Conservation (phyloP, 2,113 vertebrate species). For the Ascaphus truei region DNA sequence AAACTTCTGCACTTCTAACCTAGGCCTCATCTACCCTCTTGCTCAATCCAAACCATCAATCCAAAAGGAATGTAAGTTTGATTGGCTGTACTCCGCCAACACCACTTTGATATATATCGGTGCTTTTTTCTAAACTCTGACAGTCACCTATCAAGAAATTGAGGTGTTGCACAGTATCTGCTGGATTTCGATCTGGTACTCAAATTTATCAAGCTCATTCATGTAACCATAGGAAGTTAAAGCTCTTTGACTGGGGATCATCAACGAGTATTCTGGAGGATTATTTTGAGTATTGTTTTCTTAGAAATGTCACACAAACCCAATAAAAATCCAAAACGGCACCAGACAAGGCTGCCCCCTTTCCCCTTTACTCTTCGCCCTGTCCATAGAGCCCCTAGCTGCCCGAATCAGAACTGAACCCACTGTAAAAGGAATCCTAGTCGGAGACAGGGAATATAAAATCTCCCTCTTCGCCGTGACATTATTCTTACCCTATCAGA, state of each 20-base stretch:
- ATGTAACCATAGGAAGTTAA: constrained; percentile 19
- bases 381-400: too few species aligned
- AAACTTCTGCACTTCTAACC: not conserved
- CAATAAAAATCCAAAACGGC: too few species aligned
- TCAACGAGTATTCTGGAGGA: constrained; percentile 8
- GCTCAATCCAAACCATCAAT: not conserved
- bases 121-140: not conserved
- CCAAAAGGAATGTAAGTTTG: not conserved
- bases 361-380: too few species aligned
- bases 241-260: constrained; percentile 21
- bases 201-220: constrained; percentile 4
- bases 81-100: not conserved
- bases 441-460: too few species aligned
- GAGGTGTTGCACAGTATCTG: constrained; percentile 3
- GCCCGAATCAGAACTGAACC: too few species aligned
- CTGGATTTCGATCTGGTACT: constrained; percentile 7
- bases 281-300: constrained; percentile 29
- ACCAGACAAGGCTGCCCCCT: too few species aligned
- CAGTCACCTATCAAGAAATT: not conserved
- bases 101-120: not conserved
- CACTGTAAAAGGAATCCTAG: too few species aligned
- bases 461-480: too few species aligned
- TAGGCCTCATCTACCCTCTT: not conserved
- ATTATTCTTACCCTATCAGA: too few species aligned
- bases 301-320: constrained; percentile 36